A percentile compares a stretch with the other conserved stretches of the same genome.
phyloP scores from a whole-genome alignment of 1,140 invertebrate genomes.

The Contarinia nasturtii region DNA sequence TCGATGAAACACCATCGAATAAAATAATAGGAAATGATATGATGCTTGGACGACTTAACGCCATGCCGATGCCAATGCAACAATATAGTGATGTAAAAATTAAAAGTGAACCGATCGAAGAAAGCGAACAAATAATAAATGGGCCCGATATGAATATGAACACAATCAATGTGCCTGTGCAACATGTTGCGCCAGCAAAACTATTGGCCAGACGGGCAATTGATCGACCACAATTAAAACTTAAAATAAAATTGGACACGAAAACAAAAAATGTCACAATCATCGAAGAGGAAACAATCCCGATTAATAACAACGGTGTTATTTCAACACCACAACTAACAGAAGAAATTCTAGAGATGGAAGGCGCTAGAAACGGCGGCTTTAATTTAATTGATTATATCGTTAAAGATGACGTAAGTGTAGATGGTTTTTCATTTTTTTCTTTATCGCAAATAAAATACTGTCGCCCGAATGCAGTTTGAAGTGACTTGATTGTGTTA shows the following conservation, averaged over 20 bases:
- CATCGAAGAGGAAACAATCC: background rate
- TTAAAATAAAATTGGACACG: background rate
- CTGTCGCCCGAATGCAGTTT: background rate
- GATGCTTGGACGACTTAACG: too few species aligned
- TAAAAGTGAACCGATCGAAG: too few species aligned
- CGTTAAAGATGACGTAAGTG: background rate
- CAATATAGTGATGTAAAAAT: too few species aligned
- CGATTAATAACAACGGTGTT: background rate
- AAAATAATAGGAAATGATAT: too few species aligned
- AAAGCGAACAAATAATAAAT: too few species aligned
- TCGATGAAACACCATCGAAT: too few species aligned
- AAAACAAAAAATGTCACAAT: background rate
- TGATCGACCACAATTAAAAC: background rate
- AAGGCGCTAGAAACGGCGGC: background rate
- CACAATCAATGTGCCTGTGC: background rate
- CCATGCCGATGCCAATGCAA: too few species aligned
- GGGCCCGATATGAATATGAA: background rate
- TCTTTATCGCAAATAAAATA: background rate
- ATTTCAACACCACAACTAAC: background rate
- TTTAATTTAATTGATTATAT: background rate
- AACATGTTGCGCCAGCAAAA: background rate
- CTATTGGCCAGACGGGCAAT: background rate
- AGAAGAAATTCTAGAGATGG: background rate
- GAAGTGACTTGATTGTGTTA: background rate
- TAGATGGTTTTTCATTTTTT: background rate